These are phyloP conservation scores for Hyles vespertilio DNA, from an alignment of 1,140 invertebrate genomes.

Conservation along the genomic window DNA sequence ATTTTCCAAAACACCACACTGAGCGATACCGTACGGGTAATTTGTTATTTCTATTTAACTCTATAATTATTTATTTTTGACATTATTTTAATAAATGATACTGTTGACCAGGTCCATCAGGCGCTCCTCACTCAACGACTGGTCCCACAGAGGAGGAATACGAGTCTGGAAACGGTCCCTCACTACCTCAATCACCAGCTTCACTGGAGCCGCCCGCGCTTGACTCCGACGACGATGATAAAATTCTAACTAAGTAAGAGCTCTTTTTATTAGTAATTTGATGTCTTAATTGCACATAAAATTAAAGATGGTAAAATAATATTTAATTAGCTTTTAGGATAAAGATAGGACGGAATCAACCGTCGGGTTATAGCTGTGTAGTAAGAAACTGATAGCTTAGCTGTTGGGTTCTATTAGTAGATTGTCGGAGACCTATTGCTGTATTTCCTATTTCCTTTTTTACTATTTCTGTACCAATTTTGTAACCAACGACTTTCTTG, in stretches of 20 bases:
- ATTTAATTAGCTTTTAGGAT: too few relatives aligned
- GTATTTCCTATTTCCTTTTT: too few relatives aligned
- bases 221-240: conserved; percentile 90
- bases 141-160: conserved; percentile 89
- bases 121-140: conserved; percentile 10
- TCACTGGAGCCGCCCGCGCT: conserved; percentile 88
- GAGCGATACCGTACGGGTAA: conserved; percentile 55
- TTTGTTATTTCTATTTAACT: background rate
- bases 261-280: too few relatives aligned
- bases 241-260: conserved; percentile 78
- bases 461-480: too few relatives aligned
- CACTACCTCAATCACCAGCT: conserved; percentile 94
- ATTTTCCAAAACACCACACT: conserved; percentile 82
- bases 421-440: too few relatives aligned
- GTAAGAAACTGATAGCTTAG: too few relatives aligned
- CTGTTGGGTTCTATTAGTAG: too few relatives aligned
- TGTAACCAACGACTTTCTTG: too few relatives aligned
- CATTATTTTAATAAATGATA: background rate
- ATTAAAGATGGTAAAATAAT: too few relatives aligned
- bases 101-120: conserved; percentile 19
- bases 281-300: background rate
- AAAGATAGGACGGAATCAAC: too few relatives aligned
- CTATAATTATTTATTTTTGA: background rate
- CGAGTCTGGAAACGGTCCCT: conserved; percentile 96
- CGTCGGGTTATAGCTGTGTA: too few relatives aligned